These are phyloP conservation scores for Idaea dimidiata DNA, from an alignment of 2,888 invertebrate species.

Conservation along the genomic window DNA sequence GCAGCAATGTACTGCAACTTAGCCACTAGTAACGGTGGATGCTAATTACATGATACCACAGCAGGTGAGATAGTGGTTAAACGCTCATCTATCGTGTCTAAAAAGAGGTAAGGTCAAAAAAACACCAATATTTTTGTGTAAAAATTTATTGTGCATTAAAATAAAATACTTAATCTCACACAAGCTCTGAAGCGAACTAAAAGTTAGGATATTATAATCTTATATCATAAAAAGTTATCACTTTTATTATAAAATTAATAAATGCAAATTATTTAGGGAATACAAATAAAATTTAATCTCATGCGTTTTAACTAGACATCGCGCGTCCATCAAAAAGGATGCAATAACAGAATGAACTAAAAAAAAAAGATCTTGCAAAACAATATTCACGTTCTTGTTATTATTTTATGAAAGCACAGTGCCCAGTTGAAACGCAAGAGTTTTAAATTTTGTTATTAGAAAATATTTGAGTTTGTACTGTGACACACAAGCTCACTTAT, in stretches of 20 bases:
- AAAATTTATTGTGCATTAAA: conserved; percentile 64
- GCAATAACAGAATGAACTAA: neutral
- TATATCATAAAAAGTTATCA: conserved; percentile 35
- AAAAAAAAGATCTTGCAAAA: neutral
- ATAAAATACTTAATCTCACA: conserved; percentile 42
- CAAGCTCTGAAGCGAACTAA: conserved; percentile 17
- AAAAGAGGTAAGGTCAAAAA: too few species aligned
- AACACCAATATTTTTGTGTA: conserved; percentile 41
- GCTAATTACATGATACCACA: too few species aligned
- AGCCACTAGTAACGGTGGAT: too few species aligned
- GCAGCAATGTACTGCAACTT: too few species aligned
- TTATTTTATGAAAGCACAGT: too few species aligned
- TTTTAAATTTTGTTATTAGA: neutral
- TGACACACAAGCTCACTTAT: conserved; percentile 36
- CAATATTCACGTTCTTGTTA: neutral
- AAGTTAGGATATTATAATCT: conserved; percentile 15
- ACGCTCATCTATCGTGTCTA: too few species aligned
- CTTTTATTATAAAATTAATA: conserved; percentile 50
- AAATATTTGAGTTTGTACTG: conserved; percentile 47
- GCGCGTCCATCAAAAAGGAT: neutral
- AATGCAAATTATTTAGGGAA: conserved; percentile 53
- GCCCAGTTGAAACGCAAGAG: too few species aligned
- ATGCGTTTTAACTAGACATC: conserved; percentile 24
- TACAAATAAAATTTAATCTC: conserved; percentile 48
- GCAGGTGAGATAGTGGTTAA: too few species aligned